These are phyloP conservation scores for Emydura subglobosa DNA, from an alignment of 2,113 vertebrate species.

Conservation along the genomic window DNA sequence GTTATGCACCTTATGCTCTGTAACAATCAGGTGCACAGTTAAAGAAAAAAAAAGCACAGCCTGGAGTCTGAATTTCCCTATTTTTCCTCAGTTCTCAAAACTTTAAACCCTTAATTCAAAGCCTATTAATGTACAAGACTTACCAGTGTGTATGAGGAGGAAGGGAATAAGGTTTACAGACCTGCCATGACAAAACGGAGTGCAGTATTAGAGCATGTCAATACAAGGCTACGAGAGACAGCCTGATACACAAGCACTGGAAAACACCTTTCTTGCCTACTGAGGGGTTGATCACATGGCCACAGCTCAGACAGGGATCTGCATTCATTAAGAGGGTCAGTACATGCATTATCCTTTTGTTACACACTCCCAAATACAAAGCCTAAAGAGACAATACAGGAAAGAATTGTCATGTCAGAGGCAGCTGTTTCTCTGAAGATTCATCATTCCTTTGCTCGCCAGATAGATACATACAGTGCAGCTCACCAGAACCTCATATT, in stretches of 20 bases:
- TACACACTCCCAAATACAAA: not conserved
- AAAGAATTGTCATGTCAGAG: not conserved
- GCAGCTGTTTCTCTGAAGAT: not conserved
- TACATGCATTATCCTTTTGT: fast-evolving
- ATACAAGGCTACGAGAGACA: not conserved
- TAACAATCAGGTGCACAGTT: not conserved
- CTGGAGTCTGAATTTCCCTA: fast-evolving
- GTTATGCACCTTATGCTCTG: fast-evolving
- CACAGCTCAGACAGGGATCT: not conserved
- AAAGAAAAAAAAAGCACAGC: not conserved
- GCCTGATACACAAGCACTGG: not conserved
- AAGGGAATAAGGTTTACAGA: not conserved
- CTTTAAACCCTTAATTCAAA: not conserved
- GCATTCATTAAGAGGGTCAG: not conserved
- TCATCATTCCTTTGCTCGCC: not conserved
- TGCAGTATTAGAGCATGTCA: not conserved
- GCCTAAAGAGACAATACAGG: not conserved
- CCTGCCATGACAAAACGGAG: not conserved
- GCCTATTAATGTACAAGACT: not conserved
- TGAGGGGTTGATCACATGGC: fast-evolving
- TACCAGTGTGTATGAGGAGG: not conserved
- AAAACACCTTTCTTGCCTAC: not conserved
- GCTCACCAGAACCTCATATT: not conserved
- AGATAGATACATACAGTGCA: not conserved
- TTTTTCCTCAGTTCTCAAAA: not conserved